Base-by-base conservation (phyloP, 2,888 invertebrate species). In the Nomada ruficornis region DNA sequence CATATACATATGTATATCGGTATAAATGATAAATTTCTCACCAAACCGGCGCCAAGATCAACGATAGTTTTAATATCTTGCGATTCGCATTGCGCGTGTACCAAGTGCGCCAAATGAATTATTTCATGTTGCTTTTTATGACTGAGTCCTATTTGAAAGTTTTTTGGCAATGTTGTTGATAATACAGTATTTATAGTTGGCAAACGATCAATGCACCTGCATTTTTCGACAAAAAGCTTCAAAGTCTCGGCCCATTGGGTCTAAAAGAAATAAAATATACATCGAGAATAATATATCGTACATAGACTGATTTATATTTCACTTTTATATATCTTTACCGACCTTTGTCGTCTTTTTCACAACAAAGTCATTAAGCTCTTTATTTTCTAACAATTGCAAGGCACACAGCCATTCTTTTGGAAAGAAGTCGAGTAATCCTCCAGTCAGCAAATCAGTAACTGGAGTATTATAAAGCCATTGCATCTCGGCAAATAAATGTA, bases 11-110 rank as follows among this genome's bases (percentile, higher is more conserved):
- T 36, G 5, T 36, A 36, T 36, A 36, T 36, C 36, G 36, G 7
- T 36, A 13, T 54, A 57, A 54, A 71, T 47, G 18, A 57, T 26
- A 36, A 23, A 7, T 82, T 68, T 89, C 95, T 95, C 94, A 96
- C 96, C 94, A 97, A 94, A 9, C 97, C 97, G 20, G 96, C 95
- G 18, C 97, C 97, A 88, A 97, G 95, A 93, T 97, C 97, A 0
- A 97, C 94, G 26, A 97, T 94, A 2, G 95, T 93, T 65, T 95
- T 92, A 76, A 95, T 95, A 10, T 94, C 91, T 10, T 92, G 90
- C 44, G 93, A 86, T n/a, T 90, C 87, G 88, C 96, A 96, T 64
- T 95, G 88, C 26, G 93, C 88, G 75, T 95, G 93, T 26, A 96
- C 94, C 86, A 96, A 94, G 50, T 95, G 94, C 2, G 96, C 95